Base-by-base conservation (phyloP, 2,888 invertebrate genomes). In the Cetonia aurata region DNA sequence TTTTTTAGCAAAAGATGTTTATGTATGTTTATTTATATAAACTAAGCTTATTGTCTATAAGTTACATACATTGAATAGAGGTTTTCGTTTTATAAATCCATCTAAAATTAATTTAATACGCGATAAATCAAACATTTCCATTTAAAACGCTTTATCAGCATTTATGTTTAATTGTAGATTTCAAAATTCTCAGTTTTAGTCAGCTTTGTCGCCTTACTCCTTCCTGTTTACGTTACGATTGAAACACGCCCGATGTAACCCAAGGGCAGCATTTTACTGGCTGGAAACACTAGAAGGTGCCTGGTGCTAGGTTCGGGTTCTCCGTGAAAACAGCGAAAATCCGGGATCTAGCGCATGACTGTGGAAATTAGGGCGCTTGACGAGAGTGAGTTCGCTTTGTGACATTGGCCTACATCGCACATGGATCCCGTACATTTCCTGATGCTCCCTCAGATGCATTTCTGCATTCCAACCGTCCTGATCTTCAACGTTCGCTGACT, bases 361-460 rank as follows among this genome's bases (percentile, higher is more conserved):
- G 57, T 56, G 57, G 65, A 69, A 71, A 69, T 56, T 71, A 56
- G 71, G 69, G 31, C 71, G 69, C 41, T 68, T 50, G 69, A 42
- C 52, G 60, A 71, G 71, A 71, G 71, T 71, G 71, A 71, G 71
- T 69, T 65, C 71, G 68, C 69, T 62, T 48, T 60, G 65, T 71
- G 71, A 71, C 71, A 71, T 71, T 71, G 71, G 71, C 71, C 71
- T 69, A 71, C 46, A 69, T 71, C 56, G 62, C 67, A 71, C 44
- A 62, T 62, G 65, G 42, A 25, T 55, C 52, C 71, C 31, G 46
- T 65, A 62, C 69, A 69, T 56, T 65, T 71, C 71, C 69, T 67
- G 71, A 67, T 57, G 67, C 66, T 57, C 33, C 44, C 57, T 44
- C 59, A 52, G 37, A 71, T 71, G 71, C 71, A 71, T 52, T 71